phyloP scores from a whole-genome alignment of 2,113 vertebrate genomes.

The Cisticola juncidis region DNA sequence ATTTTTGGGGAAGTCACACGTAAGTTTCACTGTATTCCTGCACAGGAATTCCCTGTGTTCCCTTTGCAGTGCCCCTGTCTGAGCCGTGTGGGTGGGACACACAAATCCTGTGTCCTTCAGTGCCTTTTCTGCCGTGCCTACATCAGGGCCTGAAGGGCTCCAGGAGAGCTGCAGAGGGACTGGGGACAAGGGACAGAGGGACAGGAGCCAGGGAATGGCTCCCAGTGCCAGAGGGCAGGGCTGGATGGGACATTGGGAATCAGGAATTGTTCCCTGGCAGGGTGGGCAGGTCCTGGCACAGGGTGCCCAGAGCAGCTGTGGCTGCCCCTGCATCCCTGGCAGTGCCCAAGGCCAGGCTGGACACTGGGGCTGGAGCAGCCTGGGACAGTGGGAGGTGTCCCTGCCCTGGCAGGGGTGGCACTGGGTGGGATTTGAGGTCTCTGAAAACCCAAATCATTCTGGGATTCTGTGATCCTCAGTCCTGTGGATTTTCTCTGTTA shows the following conservation, averaged over 20 bases:
- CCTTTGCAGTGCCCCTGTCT: neutral
- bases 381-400: neutral
- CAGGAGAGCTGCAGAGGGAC: neutral
- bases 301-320: neutral
- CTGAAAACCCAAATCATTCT: fast-evolving
- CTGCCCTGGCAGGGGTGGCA: neutral
- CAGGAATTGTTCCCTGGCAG: neutral
- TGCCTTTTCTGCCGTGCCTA: neutral
- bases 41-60: neutral
- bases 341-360: neutral
- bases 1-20: neutral
- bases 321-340: neutral
- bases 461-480: neutral
- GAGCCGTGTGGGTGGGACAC: neutral
- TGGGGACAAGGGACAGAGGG: neutral
- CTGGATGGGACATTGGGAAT: fast-evolving
- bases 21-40: neutral
- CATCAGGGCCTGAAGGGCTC: neutral
- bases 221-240: neutral
- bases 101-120: neutral
- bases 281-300: neutral
- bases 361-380: neutral
- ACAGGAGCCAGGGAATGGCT: neutral
- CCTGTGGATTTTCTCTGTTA: neutral
- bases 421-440: fast-evolving